Conservation (phyloP, 1,140 invertebrate species). For the Diplogasteroides magnus region DNA sequence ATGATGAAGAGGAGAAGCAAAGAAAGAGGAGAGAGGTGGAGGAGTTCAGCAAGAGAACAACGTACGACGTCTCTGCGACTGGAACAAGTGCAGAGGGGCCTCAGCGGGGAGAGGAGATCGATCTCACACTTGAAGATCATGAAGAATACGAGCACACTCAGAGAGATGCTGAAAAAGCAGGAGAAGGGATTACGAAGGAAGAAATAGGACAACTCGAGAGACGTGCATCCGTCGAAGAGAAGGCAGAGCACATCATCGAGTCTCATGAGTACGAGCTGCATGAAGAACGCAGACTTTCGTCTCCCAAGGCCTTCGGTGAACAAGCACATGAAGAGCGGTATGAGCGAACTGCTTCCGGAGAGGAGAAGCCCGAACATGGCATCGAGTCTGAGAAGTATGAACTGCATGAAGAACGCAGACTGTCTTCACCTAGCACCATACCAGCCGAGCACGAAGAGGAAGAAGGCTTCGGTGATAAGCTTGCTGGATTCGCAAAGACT, state of each 20-base stretch:
- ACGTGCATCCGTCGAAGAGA: background rate
- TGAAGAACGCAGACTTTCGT: background rate
- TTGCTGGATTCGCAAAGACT: background rate
- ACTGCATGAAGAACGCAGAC: background rate
- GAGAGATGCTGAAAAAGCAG: too few species aligned
- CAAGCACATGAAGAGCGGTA: constrained; percentile 4
- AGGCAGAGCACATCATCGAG: background rate
- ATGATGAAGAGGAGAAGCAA: too few species aligned
- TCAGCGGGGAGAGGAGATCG: too few species aligned
- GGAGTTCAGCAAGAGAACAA: background rate
- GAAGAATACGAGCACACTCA: too few species aligned
- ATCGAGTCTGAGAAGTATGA: background rate
- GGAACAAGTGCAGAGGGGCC: too few species aligned
- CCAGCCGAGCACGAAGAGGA: background rate
- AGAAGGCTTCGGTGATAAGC: background rate
- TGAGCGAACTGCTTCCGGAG: background rate
- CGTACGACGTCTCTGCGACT: background rate
- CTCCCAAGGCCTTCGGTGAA: background rate
- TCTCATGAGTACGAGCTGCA: background rate
- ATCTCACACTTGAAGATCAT: too few species aligned
- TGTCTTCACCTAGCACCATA: background rate
- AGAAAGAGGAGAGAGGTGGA: background rate
- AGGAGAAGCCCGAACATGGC: background rate
- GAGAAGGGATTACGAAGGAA: too few species aligned
- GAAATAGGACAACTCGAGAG: too few species aligned